phyloP scores from a whole-genome alignment of 2,888 invertebrate species.

The Spatulosminthurus flaviceps region DNA sequence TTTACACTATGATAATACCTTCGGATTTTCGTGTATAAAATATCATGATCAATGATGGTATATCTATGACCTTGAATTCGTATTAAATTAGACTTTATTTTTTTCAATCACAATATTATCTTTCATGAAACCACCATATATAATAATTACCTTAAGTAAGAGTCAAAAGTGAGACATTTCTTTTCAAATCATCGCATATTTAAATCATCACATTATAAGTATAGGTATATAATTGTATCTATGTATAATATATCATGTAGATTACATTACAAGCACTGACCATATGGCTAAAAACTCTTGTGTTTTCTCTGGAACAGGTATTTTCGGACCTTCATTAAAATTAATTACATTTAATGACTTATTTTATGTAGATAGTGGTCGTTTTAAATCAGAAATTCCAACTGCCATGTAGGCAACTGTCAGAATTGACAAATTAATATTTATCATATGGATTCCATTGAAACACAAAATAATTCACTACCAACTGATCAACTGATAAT shows the following conservation, averaged over 20 bases:
- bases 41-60: too few species aligned
- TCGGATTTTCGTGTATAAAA: too few species aligned
- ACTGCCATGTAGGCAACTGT: too few species aligned
- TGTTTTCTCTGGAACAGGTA: neutral
- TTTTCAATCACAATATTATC: neutral
- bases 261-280: conserved; percentile 2
- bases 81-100: conserved; percentile 6
- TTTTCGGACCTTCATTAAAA: neutral
- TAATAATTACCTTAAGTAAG: too few species aligned
- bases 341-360: neutral
- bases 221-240: too few species aligned
- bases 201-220: neutral
- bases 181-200: neutral
- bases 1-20: too few species aligned
- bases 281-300: neutral
- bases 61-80: neutral
- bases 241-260: too few species aligned
- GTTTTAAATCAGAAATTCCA: too few species aligned
- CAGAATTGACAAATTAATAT: too few species aligned
- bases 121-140: conserved; percentile 6
- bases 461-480: too few species aligned
- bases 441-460: too few species aligned
- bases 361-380: neutral
- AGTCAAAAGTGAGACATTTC: neutral
- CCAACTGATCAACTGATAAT: too few species aligned